Conservation (phyloP, 2,113 vertebrate genomes). For the Trematomus loennbergii region DNA sequence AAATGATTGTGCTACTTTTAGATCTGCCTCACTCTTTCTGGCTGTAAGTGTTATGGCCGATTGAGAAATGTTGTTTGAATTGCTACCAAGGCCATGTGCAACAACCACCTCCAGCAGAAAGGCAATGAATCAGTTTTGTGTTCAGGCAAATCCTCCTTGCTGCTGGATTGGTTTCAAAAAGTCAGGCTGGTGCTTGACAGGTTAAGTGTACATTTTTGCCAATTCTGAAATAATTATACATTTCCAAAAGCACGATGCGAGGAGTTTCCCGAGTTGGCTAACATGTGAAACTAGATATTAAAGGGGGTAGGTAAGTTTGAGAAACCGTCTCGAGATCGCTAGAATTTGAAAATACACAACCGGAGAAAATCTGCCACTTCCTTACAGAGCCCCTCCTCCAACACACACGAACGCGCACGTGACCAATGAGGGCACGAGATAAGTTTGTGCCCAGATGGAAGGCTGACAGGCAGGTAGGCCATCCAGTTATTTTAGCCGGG, state of each 20-base stretch:
- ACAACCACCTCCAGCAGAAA: neutral
- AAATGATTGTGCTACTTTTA: no score
- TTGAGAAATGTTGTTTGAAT: conserved; percentile 6
- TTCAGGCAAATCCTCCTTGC: neutral
- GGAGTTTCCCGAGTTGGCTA: neutral
- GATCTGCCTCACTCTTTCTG: neutral
- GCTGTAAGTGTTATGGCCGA: neutral
- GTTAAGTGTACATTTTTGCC: neutral
- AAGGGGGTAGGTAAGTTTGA: no score
- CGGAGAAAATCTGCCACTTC: no score
- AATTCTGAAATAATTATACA: neutral
- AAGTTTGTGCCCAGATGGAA: no score
- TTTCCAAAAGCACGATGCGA: neutral
- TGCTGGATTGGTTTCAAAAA: neutral
- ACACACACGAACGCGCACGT: no score
- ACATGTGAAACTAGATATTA: neutral
- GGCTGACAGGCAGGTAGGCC: no score
- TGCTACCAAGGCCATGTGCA: neutral
- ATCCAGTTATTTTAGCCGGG: no score
- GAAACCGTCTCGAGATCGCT: no score
- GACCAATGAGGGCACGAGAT: no score
- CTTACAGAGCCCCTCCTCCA: no score
- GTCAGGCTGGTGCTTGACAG: neutral
- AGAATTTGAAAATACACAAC: no score
- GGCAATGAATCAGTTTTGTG: conserved; percentile 7